Percentiles rank a stretch among this genome's conserved stretches.
Evolutionary conservation across 2,797 vertebrate genomes (phyloP).

Genomic region (Tokudaia tokunoshimensis): DNA sequence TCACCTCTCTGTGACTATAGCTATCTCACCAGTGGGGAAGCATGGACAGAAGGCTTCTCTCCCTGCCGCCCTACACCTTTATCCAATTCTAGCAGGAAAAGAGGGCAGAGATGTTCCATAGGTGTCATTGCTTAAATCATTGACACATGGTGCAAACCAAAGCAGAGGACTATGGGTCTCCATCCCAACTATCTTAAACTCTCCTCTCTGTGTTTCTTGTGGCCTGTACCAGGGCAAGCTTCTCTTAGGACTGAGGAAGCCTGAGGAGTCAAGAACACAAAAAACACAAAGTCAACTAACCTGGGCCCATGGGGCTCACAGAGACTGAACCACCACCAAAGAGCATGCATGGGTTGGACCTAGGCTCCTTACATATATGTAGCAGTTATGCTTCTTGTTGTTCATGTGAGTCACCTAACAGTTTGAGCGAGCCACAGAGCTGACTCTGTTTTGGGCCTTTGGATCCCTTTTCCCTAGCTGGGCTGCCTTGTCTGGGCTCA

Average conservation of each 20-base stretch:
- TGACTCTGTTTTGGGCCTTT: neutral
- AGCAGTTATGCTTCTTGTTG: neutral
- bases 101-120: neutral
- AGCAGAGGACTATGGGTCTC: neutral
- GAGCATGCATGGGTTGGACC: neutral
- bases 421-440: neutral
- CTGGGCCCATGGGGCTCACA: neutral
- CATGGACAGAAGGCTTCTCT: neutral
- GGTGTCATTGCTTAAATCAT: neutral
- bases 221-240: neutral
- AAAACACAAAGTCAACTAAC: neutral
- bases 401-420: neutral
- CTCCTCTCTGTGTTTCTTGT: neutral
- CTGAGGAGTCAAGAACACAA: neutral
- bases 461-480: neutral
- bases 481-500: neutral
- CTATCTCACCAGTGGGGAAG: neutral
- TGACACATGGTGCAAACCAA: neutral
- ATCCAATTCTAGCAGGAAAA: neutral
- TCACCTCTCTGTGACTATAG: neutral
- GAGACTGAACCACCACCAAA: neutral
- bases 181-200: neutral
- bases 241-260: neutral
- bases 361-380: neutral
- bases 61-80: neutral